Evolutionary conservation across 1,140 invertebrate species (phyloP), one percentile per base, ranked within the genome.

Genomic region (Globodera rostochiensis): DNA sequence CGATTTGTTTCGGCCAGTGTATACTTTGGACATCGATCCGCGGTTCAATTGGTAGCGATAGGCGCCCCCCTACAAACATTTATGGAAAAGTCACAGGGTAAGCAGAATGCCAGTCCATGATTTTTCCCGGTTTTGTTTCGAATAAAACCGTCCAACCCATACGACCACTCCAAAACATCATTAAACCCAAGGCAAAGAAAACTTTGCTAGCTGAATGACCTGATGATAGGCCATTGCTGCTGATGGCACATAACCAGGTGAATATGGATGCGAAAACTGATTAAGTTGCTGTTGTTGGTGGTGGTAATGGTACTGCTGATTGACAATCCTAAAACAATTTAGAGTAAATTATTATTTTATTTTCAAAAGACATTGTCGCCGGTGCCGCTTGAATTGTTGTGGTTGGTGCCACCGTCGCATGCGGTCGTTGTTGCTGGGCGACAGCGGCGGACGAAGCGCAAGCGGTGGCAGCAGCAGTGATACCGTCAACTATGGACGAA

Each of bases 11-110:
- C 11, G 5, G 57, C 57, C 57, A 6, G 57, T 71, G 69, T 71
- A 71, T 11, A 36, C 36, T 47, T 71, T 71, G 36, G 69, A 71
- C 69, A 71, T 45, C 13, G 25, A 47, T n/a, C 36, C 36, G 25
- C 69, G 69, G 36, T 13, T 71, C 69, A 71, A 15, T 71, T 71
- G 69, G 46, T 71, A 71, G 69, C 69, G 69, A 47, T 71, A 47
- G 1, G 69, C 9, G 36, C 11, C 6, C 4, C 36, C 25, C 21
- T 71, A n/a, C 69, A 47, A 45, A 64, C 3, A 19, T 64, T 53
- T 36, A 36, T 36, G 36, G 36, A 36, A 36, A 36, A 1, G 36
- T 36, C 1, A 36, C 36, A 66, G 60, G 60, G 60, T 13, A 66
- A 66, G 3, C 60, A 66, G 60, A 66, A 66, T 64, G 2, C 36